A percentile compares a stretch with the other conserved stretches of the same genome.
Evolutionary conservation across 2,113 vertebrate species (phyloP).

Genomic region (Lucifuga dentata): DNA sequence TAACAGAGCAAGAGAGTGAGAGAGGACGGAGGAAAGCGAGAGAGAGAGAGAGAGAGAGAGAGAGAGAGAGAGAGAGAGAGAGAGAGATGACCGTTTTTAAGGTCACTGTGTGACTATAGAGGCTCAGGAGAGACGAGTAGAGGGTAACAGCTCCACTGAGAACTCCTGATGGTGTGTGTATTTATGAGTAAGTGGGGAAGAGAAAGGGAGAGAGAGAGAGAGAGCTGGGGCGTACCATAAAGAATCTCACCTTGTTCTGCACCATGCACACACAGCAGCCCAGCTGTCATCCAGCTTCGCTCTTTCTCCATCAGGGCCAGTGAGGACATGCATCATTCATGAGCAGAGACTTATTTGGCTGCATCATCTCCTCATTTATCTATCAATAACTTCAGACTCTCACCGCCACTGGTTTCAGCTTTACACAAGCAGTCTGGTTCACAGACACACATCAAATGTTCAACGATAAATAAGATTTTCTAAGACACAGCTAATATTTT

Average conservation of each 20-base stretch:
- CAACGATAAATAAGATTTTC: slow-evolving; percentile 7
- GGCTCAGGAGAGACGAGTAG: slow-evolving; percentile 31
- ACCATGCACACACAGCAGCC: slow-evolving; percentile 77
- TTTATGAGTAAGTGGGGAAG: slow-evolving; percentile 16
- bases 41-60: slow-evolving; percentile 14
- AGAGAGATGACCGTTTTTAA: slow-evolving; percentile 45
- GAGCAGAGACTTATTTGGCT: slow-evolving; percentile 73
- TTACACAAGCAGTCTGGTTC: slow-evolving; percentile 14
- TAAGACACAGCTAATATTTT: too few relatives aligned
- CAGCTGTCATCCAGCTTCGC: slow-evolving; percentile 67
- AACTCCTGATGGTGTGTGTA: slow-evolving; percentile 42
- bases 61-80: not conserved
- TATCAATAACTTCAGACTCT: slow-evolving; percentile 68
- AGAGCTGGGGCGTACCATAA: slow-evolving; percentile 41
- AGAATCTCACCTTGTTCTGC: slow-evolving; percentile 80
- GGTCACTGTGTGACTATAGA: slow-evolving; percentile 55
- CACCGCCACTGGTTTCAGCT: slow-evolving; percentile 34
- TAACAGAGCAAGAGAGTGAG: slow-evolving; percentile 26
- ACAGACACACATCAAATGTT: slow-evolving; percentile 22
- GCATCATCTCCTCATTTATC: slow-evolving; percentile 64
- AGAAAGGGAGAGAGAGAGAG: not conserved
- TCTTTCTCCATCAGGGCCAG: slow-evolving; percentile 62
- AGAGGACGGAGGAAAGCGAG: slow-evolving; percentile 19
- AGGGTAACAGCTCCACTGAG: slow-evolving; percentile 55
- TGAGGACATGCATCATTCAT: slow-evolving; percentile 77